phyloP scores from a whole-genome alignment of 2,797 vertebrate species.

The Petrocephalus sullivani region DNA sequence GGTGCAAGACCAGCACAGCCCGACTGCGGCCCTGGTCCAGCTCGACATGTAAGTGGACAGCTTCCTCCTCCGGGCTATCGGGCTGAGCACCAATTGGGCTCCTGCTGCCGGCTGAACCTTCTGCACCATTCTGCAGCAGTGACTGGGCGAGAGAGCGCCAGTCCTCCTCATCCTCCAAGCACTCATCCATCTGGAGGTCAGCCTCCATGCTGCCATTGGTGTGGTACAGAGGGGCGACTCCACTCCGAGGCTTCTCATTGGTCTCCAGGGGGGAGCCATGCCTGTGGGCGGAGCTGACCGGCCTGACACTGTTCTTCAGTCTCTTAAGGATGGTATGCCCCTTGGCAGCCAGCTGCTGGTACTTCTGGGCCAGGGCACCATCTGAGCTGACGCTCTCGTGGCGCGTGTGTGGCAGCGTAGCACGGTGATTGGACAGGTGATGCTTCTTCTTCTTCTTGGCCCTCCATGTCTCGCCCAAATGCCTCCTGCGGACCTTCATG shows the following conservation, averaged over 20 bases:
- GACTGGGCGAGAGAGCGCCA: constrained; percentile 55
- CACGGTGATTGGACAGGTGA: constrained; percentile 44
- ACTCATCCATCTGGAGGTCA: constrained; percentile 27
- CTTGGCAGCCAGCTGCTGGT: constrained; percentile 44
- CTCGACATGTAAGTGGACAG: constrained; percentile 53
- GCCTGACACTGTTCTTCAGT: constrained; percentile 43
- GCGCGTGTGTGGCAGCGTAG: constrained; percentile 32
- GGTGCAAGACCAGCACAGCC: constrained; percentile 63
- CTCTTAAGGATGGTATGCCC: constrained; percentile 58
- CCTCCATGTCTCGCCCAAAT: constrained; percentile 40
- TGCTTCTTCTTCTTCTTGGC: constrained; percentile 45
- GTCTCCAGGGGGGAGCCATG: constrained; percentile 3
- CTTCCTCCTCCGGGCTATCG: constrained; percentile 43
- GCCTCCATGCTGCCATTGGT: constrained; percentile 51
- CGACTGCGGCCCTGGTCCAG: constrained; percentile 52
- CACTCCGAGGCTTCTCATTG: constrained; percentile 39
- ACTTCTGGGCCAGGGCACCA: constrained; percentile 40
- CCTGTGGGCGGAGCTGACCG: constrained; percentile 13
- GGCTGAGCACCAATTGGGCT: background rate
- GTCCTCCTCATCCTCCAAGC: constrained; percentile 47
- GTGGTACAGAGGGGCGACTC: constrained; percentile 25
- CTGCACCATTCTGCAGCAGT: constrained; percentile 40
- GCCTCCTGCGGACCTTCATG: constrained; percentile 37
- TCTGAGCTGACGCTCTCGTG: constrained; percentile 40
- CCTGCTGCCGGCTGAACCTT: background rate